Evolutionary conservation across 2,113 vertebrate genomes (phyloP).

Genomic region (Charadrius vociferus): DNA sequence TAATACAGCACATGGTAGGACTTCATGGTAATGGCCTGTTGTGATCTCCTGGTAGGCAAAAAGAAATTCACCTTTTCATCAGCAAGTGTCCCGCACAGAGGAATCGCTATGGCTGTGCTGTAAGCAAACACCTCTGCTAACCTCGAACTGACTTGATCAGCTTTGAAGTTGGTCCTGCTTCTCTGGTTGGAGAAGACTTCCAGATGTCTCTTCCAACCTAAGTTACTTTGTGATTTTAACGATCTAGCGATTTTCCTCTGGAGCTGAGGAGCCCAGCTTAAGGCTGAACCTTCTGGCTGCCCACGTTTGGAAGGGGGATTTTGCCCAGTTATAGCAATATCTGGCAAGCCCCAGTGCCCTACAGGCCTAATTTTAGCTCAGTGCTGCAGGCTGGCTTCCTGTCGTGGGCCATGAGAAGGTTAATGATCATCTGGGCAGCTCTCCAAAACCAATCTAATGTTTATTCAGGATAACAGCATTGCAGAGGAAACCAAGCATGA

Average conservation of each 20-base stretch:
- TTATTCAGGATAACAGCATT: slow-evolving; percentile 66
- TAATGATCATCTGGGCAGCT: slow-evolving; percentile 64
- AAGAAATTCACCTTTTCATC: background rate
- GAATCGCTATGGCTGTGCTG: background rate
- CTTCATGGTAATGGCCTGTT: background rate
- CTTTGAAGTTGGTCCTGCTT: background rate
- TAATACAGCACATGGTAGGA: background rate
- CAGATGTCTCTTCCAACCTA: background rate
- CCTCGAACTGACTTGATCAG: background rate
- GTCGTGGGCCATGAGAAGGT: slow-evolving; percentile 44
- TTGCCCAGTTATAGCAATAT: background rate
- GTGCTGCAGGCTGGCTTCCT: slow-evolving; percentile 42
- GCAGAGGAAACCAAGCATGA: slow-evolving; percentile 45
- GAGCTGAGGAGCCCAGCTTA: background rate
- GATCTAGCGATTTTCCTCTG: background rate
- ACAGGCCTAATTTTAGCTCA: slow-evolving; percentile 50
- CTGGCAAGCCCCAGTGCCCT: slow-evolving; percentile 39
- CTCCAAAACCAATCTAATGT: slow-evolving; percentile 54
- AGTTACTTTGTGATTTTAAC: background rate
- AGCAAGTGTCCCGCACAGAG: background rate
- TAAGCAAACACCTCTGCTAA: background rate
- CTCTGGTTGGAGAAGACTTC: background rate
- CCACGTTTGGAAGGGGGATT: background rate
- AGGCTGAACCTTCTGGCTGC: background rate
- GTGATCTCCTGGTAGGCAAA: background rate